Evolutionary conservation across 2,888 invertebrate species (phyloP).

Genomic region (Crocallis elinguaria): DNA sequence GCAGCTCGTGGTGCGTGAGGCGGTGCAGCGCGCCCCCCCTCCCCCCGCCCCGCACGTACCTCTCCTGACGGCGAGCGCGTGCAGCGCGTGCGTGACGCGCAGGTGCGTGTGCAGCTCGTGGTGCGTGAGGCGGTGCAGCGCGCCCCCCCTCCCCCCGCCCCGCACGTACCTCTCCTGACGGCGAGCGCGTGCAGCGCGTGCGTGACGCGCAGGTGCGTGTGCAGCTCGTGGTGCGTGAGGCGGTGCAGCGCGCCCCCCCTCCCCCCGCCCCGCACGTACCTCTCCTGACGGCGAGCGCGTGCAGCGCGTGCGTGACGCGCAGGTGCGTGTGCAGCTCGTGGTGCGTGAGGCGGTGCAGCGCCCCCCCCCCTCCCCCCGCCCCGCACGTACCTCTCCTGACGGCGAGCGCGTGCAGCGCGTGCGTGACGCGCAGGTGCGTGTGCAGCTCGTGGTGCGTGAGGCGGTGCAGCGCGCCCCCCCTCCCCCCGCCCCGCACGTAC

Average conservation of each 20-base stretch:
- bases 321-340: not conserved
- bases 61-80: slow-evolving; percentile 94
- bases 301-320: not conserved
- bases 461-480: not conserved
- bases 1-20: slow-evolving; percentile 83
- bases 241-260: slow-evolving; percentile 49
- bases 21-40: slow-evolving; percentile 82
- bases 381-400: not conserved
- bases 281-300: not conserved
- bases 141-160: not conserved
- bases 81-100: slow-evolving; percentile 94
- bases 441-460: slow-evolving; percentile 83
- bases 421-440: slow-evolving; percentile 65
- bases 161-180: slow-evolving; percentile 77
- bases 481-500: slow-evolving; percentile 59
- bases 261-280: not conserved
- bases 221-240: slow-evolving; percentile 93
- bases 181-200: slow-evolving; percentile 95
- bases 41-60: slow-evolving; percentile 90
- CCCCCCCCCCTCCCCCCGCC: not conserved
- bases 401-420: slow-evolving; percentile 86
- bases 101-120: slow-evolving; percentile 91
- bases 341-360: not conserved
- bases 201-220: slow-evolving; percentile 94
- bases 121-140: slow-evolving; percentile 91